Percentiles rank a stretch among this genome's conserved stretches.
Conservation (phyloP, 2,888 invertebrate genomes). For the Melanophora roralis region DNA sequence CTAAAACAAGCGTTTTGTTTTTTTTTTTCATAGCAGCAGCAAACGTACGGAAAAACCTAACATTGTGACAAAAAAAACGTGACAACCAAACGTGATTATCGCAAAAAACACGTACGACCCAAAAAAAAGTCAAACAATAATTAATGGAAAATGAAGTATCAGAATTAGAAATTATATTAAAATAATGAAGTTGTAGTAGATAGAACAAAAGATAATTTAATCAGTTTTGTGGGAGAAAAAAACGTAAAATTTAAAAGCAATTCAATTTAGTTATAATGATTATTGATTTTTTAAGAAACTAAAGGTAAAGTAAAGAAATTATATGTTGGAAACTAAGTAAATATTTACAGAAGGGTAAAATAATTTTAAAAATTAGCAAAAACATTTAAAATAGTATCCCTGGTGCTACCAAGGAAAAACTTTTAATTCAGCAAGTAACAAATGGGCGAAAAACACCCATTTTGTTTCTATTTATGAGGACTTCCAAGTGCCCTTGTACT, state of each 20-base stretch:
- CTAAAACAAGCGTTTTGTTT: constrained; percentile 8
- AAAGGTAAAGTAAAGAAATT: background rate
- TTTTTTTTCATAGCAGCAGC: constrained; percentile 1
- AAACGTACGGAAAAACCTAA: background rate
- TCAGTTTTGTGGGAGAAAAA: background rate
- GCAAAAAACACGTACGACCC: constrained; percentile 49
- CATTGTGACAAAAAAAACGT: constrained; percentile 31
- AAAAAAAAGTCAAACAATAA: constrained; percentile 28
- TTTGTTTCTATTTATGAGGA: too few relatives aligned
- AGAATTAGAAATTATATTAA: constrained; percentile 13
- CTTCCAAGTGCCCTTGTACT: too few relatives aligned
- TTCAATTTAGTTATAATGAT: background rate
- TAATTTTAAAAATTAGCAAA: background rate
- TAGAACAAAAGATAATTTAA: background rate
- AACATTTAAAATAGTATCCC: too few relatives aligned
- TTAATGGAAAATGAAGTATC: constrained; percentile 14
- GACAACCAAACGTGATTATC: constrained; percentile 55
- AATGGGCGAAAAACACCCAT: too few relatives aligned
- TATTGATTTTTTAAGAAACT: background rate
- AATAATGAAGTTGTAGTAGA: constrained; percentile 5
- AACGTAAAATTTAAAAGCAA: background rate
- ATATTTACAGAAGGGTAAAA: background rate
- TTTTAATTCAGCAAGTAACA: too few relatives aligned
- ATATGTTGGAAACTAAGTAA: background rate
- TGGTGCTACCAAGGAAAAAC: too few relatives aligned